These are phyloP conservation scores for Drosophila orena DNA, from an alignment of 1,140 invertebrate species.

Conservation along the genomic window DNA sequence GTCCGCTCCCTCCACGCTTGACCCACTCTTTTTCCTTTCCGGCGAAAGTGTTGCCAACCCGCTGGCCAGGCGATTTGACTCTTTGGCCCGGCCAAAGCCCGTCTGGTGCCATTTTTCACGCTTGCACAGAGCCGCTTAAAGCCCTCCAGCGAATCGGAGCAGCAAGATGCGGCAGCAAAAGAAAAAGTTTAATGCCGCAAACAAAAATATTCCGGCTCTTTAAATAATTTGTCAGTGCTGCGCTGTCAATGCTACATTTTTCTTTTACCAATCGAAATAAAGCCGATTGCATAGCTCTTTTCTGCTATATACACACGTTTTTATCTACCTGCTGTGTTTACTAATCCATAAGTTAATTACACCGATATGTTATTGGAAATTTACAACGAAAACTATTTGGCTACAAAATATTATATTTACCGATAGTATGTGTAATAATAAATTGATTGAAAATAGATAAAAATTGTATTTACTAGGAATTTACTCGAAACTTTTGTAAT, in stretches of 20 bases:
- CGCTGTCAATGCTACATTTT: not conserved
- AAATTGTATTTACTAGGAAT: no score
- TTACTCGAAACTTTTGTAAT: no score
- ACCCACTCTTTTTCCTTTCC: constrained; percentile 35
- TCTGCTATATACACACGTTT: not conserved
- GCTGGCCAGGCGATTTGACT: constrained; percentile 35
- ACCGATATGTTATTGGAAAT: no score
- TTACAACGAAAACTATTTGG: no score
- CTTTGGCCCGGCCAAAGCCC: constrained; percentile 22
- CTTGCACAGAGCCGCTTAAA: constrained; percentile 42
- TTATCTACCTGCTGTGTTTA: not conserved
- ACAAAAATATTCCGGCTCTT: not conserved
- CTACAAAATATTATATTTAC: no score
- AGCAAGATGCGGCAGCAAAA: not conserved
- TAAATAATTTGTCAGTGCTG: not conserved
- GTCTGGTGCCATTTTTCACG: constrained; percentile 70
- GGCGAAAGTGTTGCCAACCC: constrained; percentile 59
- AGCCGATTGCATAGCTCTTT: not conserved
- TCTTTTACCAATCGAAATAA: not conserved
- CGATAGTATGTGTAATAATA: no score
- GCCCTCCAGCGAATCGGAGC: constrained; percentile 19
- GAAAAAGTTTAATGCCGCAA: not conserved
- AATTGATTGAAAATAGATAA: no score
- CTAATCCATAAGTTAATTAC: not conserved
- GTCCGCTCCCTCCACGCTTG: constrained; percentile 46